Evolutionary conservation across 2,113 vertebrate species (phyloP), one percentile per base, ranked within the genome.

Genomic region (Zeus faber): DNA sequence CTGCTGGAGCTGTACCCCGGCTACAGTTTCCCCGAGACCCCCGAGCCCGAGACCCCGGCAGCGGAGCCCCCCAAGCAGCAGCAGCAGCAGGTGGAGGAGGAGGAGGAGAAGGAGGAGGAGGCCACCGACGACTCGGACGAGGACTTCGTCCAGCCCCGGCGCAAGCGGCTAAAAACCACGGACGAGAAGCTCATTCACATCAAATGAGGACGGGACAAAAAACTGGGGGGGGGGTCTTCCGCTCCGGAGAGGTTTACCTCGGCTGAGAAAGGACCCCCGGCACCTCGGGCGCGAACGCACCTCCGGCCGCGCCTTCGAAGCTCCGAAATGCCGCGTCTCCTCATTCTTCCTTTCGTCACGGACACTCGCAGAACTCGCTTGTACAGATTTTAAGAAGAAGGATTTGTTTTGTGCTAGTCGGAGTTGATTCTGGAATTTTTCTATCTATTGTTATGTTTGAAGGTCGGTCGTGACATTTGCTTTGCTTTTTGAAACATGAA

Each of bases 91-190:
- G 14, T 87, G 45, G 91, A 92, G 72, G 90, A 92, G 50, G 14
- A 87, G 45, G 91, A 92, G 72, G 90, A 92, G 50, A 89, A 90
- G 68, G 92, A 93, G 76, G 91, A 89, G 18, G 91, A 94, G 54
- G 87, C 93, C 65, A 92, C 93, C 4, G 94, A 96, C 47, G 94
- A 99, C 87, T 97, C 95, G 6, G 96, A 96, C 52, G 96, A 97
- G 27, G 95, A 98, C 75, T 92, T 98, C 86, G 77, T 96, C 87
- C 96, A 97, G 41, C 97, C 96, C 3, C 91, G 92, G 78, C 93
- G 95, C 77, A 99, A 99, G 77, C 92, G 96, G 31, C 95, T 99
- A 95, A 99, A 98, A 92, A 88, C n/a, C n/a, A n/a, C 88, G 13
- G 95, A 96, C 4, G 96, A 99, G 50, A 96, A 93, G 81, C 73